Evolutionary conservation across 2,888 invertebrate genomes (phyloP), one percentile per base, ranked within the genome.

Genomic region (Agonum fuliginosum): DNA sequence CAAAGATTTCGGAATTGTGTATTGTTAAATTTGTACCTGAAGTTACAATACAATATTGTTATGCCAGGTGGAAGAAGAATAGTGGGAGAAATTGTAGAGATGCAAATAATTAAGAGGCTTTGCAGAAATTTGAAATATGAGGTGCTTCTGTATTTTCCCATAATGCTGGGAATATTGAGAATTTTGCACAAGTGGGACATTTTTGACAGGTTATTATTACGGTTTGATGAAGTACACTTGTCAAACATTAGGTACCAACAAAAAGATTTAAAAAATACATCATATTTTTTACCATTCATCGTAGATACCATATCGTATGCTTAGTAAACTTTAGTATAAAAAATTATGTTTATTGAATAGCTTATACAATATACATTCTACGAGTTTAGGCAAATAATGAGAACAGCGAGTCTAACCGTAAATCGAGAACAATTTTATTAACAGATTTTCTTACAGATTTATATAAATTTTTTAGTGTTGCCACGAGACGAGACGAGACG

Each of bases 1-100:
- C 27, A 30, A 19, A 27, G 27, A 48, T 24, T 54, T 54, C 12
- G 3, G n/a, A 54, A 1, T 37, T 37, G 37, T 37, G 54, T 20
- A n/a, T 54, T 54, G 54, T 54, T 54, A 22, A n/a, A 54, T 20
- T 10, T 24, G 51, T 51, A 51, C 51, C 51, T 51, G 51, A 22
- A 8, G 51, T 22, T 20, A 54, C 54, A 54, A 54, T 54, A 12
- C 20, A 5, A 22, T 24, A 54, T 54, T 54, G 54, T 54, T 24
- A 24, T 8, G 10, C 54, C 46, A 12, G 54, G 24, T 27, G 22
- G 6, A 54, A 24, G 54, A 54, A 54, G 24, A 54, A 6, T 37
- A n/a, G n/a, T n/a, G 1, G 37, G n/a, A 6, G n/a, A 37, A 37
- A 12, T 12, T 37, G 10, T 37, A 3, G 2, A 37, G 37, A n/a